Base-by-base conservation (phyloP, 1,140 invertebrate species). In the Dendrolimus punctatus region DNA sequence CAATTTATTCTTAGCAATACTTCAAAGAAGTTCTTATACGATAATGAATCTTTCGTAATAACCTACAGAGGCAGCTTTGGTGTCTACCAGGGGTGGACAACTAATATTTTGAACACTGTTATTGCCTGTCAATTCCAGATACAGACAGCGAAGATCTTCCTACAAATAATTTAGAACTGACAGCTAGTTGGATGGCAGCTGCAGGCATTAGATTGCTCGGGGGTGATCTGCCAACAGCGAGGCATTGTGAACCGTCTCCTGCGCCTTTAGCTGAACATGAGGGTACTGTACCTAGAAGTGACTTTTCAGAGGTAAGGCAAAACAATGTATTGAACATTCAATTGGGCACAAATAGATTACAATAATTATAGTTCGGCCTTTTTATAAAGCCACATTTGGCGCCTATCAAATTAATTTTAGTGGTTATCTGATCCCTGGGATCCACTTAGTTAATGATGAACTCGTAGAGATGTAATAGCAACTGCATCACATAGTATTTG, bases 291-390 rank as follows among this genome's bases (percentile, higher is more conserved):
- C 65, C 72, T 5, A 74, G 80, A 39, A 74, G 60, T 52, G 73
- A 83, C 44, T 83, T 83, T 45, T 74, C 77, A 10, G 80, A 83
- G 68, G 79, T 82, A 62, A 50, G 36, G 43, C n/a, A 6, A 6
- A 2, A n/a, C 5, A 6, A 9, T 9, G 6, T 45, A 9, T n/a
- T 44, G n/a, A 8, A 10, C 5, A 8, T 44, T 44, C 43, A 10
- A n/a, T 44, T 9, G 43, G 5, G 23, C 5, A 23, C 23, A 23
- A 23, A 23, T 23, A 23, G 23, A 23, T 23, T 23, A 23, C 23
- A 23, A 23, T 23, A 23, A 23, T 23, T 23, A 23, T 23, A 23
- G 23, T 23, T 23, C 23, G 23, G 23, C 23, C 23, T 23, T 1
- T 23, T 3, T 23, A 23, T 23, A 23, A 23, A 1, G 23, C 23